Conservation (phyloP, 2,113 vertebrate genomes). For the Alaudala cheleensis region DNA sequence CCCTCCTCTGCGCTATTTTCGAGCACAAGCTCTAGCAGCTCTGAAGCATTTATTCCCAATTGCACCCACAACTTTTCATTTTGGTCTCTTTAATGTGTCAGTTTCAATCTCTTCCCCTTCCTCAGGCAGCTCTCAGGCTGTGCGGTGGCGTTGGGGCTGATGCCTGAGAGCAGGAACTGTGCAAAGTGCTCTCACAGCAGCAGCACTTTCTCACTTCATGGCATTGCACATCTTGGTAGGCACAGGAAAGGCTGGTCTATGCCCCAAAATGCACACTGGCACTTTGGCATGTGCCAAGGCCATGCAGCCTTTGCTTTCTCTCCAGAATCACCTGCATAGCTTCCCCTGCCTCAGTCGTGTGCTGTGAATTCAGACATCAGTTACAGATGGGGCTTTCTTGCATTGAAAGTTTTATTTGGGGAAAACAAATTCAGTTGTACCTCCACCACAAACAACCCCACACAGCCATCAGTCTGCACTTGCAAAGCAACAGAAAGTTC, state of each 20-base stretch:
- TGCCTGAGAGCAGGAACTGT: background rate
- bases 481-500: background rate
- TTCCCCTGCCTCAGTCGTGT: background rate
- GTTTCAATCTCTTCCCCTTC: background rate
- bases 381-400: background rate
- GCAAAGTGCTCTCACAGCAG: background rate
- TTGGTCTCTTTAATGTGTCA: background rate
- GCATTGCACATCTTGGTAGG: background rate
- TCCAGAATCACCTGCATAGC: background rate
- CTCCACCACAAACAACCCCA: background rate
- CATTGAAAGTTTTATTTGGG: background rate
- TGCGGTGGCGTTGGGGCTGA: background rate
- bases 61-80: slow-evolving; percentile 1
- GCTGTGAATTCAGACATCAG: background rate
- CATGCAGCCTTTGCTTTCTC: background rate
- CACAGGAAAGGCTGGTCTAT: background rate
- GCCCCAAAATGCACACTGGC: background rate
- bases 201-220: background rate
- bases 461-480: fast-evolving
- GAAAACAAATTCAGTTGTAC: background rate
- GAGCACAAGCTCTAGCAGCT: background rate
- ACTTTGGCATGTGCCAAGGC: background rate
- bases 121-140: background rate
- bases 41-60: background rate
- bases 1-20: background rate